Base-by-base conservation (phyloP, 1,140 invertebrate genomes). In the Melipona quadrifasciata region DNA sequence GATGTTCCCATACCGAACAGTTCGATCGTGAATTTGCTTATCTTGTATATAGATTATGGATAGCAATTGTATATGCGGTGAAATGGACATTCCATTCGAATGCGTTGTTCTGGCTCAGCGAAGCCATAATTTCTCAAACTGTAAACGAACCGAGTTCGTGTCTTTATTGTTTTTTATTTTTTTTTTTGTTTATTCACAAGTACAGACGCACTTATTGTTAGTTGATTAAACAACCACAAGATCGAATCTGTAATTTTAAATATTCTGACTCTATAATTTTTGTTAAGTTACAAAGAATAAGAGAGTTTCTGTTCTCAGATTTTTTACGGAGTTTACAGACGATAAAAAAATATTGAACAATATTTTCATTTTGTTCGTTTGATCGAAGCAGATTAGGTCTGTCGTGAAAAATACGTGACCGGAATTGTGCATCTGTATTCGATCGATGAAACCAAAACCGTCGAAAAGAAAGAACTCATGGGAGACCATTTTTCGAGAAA, bases 31-130 rank as follows among this genome's bases (percentile, higher is more conserved):
- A 64, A 68, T 68, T 61, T 73, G 47, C 27, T 75, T 58, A 77
- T 77, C 74, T 68, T 82, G 73, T 68, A 68, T 39, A 76, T 81
- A 73, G 57, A 81, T 77, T 61, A 81, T 64, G 68, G 70, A 81
- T 76, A 82, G 73, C 72, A 39, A 67, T 81, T 81, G 79, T 75
- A 68, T 68, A 31, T 57, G 61, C 31, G 64, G 61, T 51, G 57
- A 74, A 53, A 82, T 53, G 80, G 47, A 76, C 57, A 53, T 76
- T 82, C 61, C 58, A 67, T 65, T 82, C 10, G 71, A 74, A n/a
- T 65, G 39, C 39, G 80, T 68, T 58, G 24, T 39, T 34, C 61
- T 57, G 57, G 57, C 39, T 64, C 57, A 31, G 27, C n/a, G 39
- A 51, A 16, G 70, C 55, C 58, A 21, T n/a, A 14, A 39, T 24